Evolutionary conservation across 2,888 invertebrate genomes (phyloP).

Genomic region (Zelleria hepariella): DNA sequence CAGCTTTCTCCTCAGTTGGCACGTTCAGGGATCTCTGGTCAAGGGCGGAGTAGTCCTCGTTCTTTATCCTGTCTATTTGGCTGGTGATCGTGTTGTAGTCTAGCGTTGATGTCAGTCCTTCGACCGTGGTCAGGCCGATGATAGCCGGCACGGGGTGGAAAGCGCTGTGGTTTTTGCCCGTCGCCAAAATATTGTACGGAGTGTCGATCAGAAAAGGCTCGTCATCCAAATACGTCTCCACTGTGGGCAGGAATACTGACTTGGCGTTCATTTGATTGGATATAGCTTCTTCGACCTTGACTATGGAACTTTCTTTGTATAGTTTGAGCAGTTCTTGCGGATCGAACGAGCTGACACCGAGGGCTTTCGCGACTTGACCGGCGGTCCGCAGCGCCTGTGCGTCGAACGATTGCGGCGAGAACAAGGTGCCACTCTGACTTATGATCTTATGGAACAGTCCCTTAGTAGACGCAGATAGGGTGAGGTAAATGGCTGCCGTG

Average conservation of each 20-base stretch:
- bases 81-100: constrained; percentile 52
- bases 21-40: constrained; percentile 40
- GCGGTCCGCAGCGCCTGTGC: constrained; percentile 41
- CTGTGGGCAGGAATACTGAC: constrained; percentile 53
- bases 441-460: constrained; percentile 56
- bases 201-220: constrained; percentile 50
- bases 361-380: constrained; percentile 48
- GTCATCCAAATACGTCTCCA: constrained; percentile 43
- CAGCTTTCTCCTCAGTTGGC: constrained; percentile 32
- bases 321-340: constrained; percentile 37
- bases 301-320: constrained; percentile 36
- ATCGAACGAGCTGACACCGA: constrained; percentile 39
- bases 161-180: constrained; percentile 24
- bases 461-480: constrained; percentile 48
- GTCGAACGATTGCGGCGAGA: constrained; percentile 51
- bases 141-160: constrained; percentile 61
- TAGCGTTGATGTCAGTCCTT: constrained; percentile 61
- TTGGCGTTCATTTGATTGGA: constrained; percentile 55
- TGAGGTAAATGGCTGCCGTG: constrained; percentile 48
- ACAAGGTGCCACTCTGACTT: constrained; percentile 50
- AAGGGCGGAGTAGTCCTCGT: constrained; percentile 46
- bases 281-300: constrained; percentile 49
- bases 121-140: constrained; percentile 67
- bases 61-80: constrained; percentile 46
- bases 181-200: constrained; percentile 54